These are phyloP conservation scores for Xiphorhynchus erythropygius DNA, from an alignment of 2,797 vertebrate species.

Conservation along the genomic window DNA sequence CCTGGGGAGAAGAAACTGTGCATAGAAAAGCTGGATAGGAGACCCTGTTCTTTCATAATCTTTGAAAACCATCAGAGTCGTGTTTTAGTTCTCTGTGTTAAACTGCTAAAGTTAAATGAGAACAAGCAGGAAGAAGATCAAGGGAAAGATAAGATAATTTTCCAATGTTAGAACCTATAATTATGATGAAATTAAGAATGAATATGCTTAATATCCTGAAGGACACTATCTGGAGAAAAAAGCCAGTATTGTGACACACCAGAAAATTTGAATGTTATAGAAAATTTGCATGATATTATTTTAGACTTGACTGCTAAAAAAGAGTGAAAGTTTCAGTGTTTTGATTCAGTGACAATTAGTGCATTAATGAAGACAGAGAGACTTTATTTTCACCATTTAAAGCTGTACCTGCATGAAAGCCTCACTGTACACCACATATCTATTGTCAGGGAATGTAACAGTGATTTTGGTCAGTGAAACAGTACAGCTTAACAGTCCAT, in stretches of 20 bases:
- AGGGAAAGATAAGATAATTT: neutral
- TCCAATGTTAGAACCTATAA: neutral
- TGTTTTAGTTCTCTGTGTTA: neutral
- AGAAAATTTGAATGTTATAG: neutral
- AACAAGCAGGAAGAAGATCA: neutral
- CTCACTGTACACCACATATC: neutral
- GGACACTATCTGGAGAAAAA: neutral
- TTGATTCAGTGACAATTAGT: neutral
- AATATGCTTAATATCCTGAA: neutral
- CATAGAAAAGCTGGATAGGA: neutral
- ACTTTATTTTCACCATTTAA: neutral
- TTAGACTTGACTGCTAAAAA: neutral
- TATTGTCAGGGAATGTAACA: neutral
- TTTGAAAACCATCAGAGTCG: neutral
- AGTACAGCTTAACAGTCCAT: neutral
- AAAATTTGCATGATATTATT: neutral
- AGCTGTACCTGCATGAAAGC: neutral
- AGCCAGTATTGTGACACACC: neutral
- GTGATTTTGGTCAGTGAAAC: neutral
- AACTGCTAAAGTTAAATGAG: neutral
- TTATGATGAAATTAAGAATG: neutral
- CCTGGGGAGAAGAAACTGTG: neutral
- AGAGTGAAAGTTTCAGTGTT: neutral
- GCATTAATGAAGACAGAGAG: neutral
- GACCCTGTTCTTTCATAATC: neutral